Conservation (phyloP, 2,113 vertebrate species). For the Siniperca knerii region DNA sequence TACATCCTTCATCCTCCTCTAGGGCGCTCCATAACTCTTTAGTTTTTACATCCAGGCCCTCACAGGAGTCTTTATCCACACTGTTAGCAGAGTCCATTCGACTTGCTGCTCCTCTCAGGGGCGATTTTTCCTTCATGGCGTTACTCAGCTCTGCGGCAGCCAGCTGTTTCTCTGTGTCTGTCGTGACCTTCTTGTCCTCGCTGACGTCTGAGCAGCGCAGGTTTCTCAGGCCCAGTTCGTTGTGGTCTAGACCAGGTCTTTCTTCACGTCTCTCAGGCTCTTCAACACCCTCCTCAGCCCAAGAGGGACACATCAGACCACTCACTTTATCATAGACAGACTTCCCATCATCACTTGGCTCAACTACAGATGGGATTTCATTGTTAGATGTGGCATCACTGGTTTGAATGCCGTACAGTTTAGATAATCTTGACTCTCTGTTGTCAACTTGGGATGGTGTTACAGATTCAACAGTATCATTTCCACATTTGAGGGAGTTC, state of each 20-base stretch:
- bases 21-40: conserved; percentile 75
- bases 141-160: conserved; percentile 75
- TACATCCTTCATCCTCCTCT: conserved; percentile 73
- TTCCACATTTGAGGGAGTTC: conserved; percentile 49
- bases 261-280: conserved; percentile 31
- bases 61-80: conserved; percentile 53
- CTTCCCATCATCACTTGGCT: conserved; percentile 46
- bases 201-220: conserved; percentile 69
- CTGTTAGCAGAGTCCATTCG: conserved; percentile 23
- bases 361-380: conserved; percentile 2
- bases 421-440: conserved; percentile 69
- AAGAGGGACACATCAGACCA: conserved; percentile 38
- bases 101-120: conserved; percentile 44
- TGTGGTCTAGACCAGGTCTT: conserved; percentile 67
- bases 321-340: conserved; percentile 35
- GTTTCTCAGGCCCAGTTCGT: conserved; percentile 81
- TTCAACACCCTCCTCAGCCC: conserved; percentile 52
- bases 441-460: conserved; percentile 41
- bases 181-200: conserved; percentile 54
- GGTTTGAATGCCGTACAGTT: conserved; percentile 65
- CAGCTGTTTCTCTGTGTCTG: conserved; percentile 74
- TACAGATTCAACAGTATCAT: conserved; percentile 35
- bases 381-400: conserved; percentile 31
- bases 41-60: conserved; percentile 70
- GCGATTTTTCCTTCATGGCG: conserved; percentile 68